Evolutionary conservation across 2,888 invertebrate genomes (phyloP), one percentile per base, ranked within the genome.

Genomic region (Drosophila percnosoma): DNA sequence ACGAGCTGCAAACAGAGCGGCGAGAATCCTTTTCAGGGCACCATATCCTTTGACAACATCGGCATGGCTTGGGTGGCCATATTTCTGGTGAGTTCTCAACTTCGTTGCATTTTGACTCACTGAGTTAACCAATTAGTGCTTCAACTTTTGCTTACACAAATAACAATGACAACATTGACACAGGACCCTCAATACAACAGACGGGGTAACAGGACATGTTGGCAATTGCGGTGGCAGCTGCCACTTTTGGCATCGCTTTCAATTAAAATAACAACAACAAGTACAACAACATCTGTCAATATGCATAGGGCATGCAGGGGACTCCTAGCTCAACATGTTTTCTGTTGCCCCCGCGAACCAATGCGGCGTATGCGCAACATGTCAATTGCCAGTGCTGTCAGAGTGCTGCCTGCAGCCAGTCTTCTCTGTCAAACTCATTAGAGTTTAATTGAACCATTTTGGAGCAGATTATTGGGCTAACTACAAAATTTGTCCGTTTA

Each of bases 51-150:
- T 93, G 99, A 99, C 94, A 99, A 99, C 94, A 99, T 99, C 91
- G 99, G 99, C 80, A 96, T 99, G 90, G 99, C 99, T 31, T 99
- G 99, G 99, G 99, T 99, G 78, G 99, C 99, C 82, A 99, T 99
- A 93, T 99, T 99, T 94, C 95, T 99, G 95, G 99, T 99, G 94
- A 96, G 96, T 95, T 55, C n/a, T 29, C 55, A 18, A 5, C 11
- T 55, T 27, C 24, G 15, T 57, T 73, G 34, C 34, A 48, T 27
- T 34, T 36, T 27, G n/a, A n/a, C 51, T 58, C 49, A 52, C 51
- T 40, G 29, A 59, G 61, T 64, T 80, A 53, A 65, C 72, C 80
- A 83, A 88, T 88, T 78, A 88, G 81, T 75, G 34, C 63, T 67
- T 68, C 68, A 73, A 74, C 68, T 80, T 80, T 68, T n/a, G 61